Conservation (phyloP, 2,888 invertebrate genomes). For the Orthonychiurus folsomi region DNA sequence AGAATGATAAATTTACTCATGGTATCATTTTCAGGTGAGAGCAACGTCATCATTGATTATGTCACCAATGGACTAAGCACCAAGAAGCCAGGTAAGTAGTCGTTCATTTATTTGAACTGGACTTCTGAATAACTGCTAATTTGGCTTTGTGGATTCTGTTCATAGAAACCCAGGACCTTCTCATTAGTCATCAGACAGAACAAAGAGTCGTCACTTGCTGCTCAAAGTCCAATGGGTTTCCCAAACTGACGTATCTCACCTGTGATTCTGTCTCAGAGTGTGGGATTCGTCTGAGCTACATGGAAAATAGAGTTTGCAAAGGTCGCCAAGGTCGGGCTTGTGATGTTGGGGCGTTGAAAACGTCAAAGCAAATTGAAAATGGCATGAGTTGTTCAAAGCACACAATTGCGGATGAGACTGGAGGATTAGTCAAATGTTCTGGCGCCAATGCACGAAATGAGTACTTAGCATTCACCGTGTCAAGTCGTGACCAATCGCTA, state of each 20-base stretch:
- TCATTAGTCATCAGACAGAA: background rate
- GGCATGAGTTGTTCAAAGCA: background rate
- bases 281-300: background rate
- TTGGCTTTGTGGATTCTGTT: too few relatives aligned
- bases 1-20: too few relatives aligned
- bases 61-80: background rate
- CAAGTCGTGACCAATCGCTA: background rate
- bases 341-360: background rate
- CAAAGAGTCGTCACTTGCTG: background rate
- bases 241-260: background rate
- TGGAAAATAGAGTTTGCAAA: background rate
- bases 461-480: background rate
- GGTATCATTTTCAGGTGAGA: background rate
- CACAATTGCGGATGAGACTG: background rate
- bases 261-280: slow-evolving; percentile 5
- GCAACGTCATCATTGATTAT: background rate
- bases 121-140: too few relatives aligned
- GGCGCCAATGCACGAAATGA: background rate
- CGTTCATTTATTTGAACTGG: too few relatives aligned
- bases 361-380: background rate
- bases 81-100: background rate
- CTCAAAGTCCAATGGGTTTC: slow-evolving; percentile 1
- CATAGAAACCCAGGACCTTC: background rate
- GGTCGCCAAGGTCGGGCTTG: background rate
- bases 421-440: background rate